phyloP scores from a whole-genome alignment of 2,888 invertebrate genomes.

The Slavum lentiscoides region DNA sequence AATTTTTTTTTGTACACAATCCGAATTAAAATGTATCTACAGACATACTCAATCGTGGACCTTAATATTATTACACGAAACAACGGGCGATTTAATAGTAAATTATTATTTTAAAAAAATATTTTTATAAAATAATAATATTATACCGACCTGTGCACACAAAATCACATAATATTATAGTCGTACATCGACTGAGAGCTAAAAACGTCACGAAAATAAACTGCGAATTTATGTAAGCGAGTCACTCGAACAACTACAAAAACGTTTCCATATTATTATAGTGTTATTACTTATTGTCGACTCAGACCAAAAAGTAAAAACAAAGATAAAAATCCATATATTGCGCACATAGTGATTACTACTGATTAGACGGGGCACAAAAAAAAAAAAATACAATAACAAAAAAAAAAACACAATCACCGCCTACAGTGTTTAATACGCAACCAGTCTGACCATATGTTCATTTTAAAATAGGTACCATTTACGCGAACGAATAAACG shows the following conservation, averaged over 20 bases:
- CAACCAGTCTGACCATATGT: slow-evolving; percentile 25
- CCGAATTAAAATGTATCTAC: background rate
- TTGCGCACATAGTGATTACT: background rate
- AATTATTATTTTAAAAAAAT: too few species aligned
- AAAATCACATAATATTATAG: background rate
- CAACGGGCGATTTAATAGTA: too few species aligned
- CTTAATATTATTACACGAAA: background rate
- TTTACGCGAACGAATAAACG: too few species aligned
- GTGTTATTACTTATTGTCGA: too few species aligned
- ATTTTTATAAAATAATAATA: too few species aligned
- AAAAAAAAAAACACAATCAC: slow-evolving; percentile 22
- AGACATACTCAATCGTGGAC: background rate
- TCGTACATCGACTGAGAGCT: background rate
- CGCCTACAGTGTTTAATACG: background rate
- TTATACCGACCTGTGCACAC: too few species aligned
- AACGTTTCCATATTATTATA: background rate
- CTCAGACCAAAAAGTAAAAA: background rate
- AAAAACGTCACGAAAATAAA: background rate
- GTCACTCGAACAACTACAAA: background rate
- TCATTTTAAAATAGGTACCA: background rate
- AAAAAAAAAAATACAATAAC: background rate
- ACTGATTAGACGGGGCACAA: background rate
- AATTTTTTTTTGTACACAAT: background rate
- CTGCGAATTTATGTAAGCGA: background rate
- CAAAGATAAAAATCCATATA: background rate